These are phyloP conservation scores for Tribolium freemani DNA, from an alignment of 2,888 invertebrate species.

Conservation along the genomic window DNA sequence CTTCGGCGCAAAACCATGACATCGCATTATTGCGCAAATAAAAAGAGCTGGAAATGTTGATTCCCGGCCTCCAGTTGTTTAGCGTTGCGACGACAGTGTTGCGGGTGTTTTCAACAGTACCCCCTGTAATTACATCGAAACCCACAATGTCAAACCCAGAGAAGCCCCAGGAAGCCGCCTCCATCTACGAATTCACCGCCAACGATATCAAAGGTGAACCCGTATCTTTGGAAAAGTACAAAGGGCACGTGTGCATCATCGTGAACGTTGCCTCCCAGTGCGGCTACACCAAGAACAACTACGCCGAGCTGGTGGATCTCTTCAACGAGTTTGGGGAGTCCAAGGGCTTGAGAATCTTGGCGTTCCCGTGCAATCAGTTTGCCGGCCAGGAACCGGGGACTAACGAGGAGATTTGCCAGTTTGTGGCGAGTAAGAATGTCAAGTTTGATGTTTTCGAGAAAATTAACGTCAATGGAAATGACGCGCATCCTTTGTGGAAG, in stretches of 20 bases:
- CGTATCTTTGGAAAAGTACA: slow-evolving; percentile 83
- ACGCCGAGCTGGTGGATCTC: slow-evolving; percentile 84
- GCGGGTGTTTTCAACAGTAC: slow-evolving; percentile 2
- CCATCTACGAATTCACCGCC: slow-evolving; percentile 86
- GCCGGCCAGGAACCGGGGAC: slow-evolving; percentile 78
- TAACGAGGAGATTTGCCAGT: slow-evolving; percentile 75
- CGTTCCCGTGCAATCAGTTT: slow-evolving; percentile 92
- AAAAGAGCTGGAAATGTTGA: slow-evolving; percentile 8
- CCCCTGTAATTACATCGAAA: not conserved
- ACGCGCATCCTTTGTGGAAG: slow-evolving; percentile 77
- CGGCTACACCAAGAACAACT: slow-evolving; percentile 86
- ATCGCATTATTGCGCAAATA: not conserved
- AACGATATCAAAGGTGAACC: slow-evolving; percentile 87
- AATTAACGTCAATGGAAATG: slow-evolving; percentile 77
- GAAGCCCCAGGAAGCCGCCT: slow-evolving; percentile 77
- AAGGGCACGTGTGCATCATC: slow-evolving; percentile 85
- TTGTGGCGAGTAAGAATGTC: slow-evolving; percentile 74
- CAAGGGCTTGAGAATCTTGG: slow-evolving; percentile 82
- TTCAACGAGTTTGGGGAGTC: slow-evolving; percentile 80
- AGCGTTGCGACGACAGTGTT: slow-evolving; percentile 13
- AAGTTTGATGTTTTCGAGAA: slow-evolving; percentile 82
- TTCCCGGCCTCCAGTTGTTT: slow-evolving; percentile 28
- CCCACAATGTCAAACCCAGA: slow-evolving; percentile 49
- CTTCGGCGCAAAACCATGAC: not conserved
- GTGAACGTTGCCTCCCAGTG: slow-evolving; percentile 93